A percentile compares a stretch with the other conserved stretches of the same genome.
Evolutionary conservation across 2,797 vertebrate species (phyloP).

Genomic region (Pteronotus mesoamericanus): DNA sequence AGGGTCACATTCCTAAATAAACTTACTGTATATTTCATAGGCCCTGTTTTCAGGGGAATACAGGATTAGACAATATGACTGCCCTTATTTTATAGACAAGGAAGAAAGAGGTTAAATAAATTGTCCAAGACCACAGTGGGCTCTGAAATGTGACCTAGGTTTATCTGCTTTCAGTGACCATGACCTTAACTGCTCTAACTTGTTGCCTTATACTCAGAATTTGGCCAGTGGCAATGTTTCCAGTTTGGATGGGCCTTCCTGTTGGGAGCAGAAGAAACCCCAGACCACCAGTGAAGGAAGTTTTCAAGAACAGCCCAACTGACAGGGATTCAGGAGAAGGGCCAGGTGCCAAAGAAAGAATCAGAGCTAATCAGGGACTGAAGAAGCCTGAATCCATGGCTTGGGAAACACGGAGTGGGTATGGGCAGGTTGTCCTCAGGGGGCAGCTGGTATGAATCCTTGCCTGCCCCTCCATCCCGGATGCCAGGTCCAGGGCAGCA

Average conservation of each 20-base stretch:
- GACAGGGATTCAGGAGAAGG: not conserved
- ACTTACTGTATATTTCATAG: not conserved
- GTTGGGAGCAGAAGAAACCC: not conserved
- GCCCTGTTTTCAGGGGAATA: not conserved
- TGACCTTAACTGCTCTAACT: not conserved
- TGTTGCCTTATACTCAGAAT: not conserved
- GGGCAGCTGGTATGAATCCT: not conserved
- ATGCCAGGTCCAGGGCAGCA: not conserved
- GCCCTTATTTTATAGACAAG: not conserved
- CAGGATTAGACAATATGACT: not conserved
- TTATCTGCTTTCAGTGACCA: not conserved
- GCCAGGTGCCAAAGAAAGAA: not conserved
- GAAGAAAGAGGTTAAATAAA: not conserved
- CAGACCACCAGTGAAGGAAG: not conserved
- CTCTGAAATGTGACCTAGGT: not conserved
- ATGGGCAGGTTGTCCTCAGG: rapidly evolving
- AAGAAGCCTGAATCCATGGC: not conserved
- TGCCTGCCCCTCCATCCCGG: not conserved
- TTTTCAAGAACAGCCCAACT: not conserved
- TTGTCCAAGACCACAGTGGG: not conserved
- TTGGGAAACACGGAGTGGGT: not conserved
- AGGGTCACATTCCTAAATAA: not conserved
- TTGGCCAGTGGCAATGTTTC: not conserved
- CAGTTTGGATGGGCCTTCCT: not conserved
- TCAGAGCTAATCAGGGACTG: not conserved